Evolutionary conservation across 2,888 invertebrate species (phyloP).

Genomic region (Athetis lepigone): DNA sequence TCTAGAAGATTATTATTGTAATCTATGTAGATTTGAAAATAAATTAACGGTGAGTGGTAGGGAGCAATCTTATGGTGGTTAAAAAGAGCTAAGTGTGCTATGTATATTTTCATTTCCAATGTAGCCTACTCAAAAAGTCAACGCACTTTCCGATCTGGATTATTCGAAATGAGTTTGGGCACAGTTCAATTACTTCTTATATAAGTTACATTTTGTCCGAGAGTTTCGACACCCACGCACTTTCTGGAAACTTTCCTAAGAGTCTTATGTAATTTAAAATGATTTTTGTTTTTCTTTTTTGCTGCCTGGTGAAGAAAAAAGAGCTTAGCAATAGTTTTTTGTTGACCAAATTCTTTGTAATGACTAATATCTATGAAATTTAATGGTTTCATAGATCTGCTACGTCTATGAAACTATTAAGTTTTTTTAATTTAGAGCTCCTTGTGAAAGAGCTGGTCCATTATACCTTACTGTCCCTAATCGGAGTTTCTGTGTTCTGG

Average conservation of each 20-base stretch:
- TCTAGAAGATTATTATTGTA: too few relatives aligned
- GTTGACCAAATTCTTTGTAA: not conserved
- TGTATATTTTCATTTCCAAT: not conserved
- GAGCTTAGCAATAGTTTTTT: not conserved
- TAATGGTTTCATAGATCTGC: not conserved
- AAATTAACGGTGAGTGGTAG: not conserved
- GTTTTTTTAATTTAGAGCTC: too few relatives aligned
- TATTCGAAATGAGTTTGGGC: conserved; percentile 33
- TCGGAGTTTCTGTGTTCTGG: too few relatives aligned
- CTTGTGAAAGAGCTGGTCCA: too few relatives aligned
- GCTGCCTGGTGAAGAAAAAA: not conserved
- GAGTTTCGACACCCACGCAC: conserved; percentile 6
- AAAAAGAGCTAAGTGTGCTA: not conserved
- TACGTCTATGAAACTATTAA: too few relatives aligned
- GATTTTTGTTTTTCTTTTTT: not conserved
- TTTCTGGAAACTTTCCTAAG: conserved; percentile 5
- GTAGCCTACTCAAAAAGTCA: not conserved
- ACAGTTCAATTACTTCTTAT: conserved; percentile 39
- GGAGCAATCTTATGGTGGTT: not conserved
- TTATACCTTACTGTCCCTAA: too few relatives aligned
- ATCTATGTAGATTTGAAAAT: too few relatives aligned
- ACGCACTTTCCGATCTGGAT: not conserved
- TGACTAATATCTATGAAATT: not conserved
- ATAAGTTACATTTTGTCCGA: conserved; percentile 24
- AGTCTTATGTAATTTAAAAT: conserved; percentile 19